phyloP scores from a whole-genome alignment of 2,113 vertebrate genomes.

The Nothoprocta perdicaria region DNA sequence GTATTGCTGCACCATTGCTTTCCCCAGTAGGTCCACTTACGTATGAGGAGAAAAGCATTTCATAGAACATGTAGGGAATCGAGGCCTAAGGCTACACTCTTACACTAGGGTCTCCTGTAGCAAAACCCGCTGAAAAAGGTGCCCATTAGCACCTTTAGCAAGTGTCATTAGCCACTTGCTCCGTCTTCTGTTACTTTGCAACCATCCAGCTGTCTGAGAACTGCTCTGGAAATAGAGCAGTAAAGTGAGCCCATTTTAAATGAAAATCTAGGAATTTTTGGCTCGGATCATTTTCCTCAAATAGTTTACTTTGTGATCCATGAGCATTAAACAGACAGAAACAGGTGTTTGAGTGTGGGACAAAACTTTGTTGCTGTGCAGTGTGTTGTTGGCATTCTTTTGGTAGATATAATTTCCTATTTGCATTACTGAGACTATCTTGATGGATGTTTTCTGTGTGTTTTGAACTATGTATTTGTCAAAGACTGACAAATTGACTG shows the following conservation, averaged over 20 bases:
- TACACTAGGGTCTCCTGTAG: too few relatives aligned
- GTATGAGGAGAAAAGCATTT: neutral
- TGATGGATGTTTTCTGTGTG: neutral
- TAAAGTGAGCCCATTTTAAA: neutral
- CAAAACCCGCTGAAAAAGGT: neutral
- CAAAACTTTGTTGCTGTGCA: neutral
- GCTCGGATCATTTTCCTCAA: neutral
- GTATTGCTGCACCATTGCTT: neutral
- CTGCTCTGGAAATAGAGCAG: neutral
- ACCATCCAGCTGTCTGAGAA: neutral
- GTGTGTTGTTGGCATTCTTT: neutral
- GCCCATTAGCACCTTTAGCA: too few relatives aligned
- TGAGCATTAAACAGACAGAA: neutral
- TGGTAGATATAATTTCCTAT: neutral
- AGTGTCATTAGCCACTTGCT: neutral
- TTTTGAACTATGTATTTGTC: neutral
- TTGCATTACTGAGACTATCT: neutral
- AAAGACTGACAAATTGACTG: neutral
- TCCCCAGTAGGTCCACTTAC: neutral
- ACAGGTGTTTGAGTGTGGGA: neutral
- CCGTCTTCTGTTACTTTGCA: neutral
- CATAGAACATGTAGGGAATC: neutral
- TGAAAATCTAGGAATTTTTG: neutral
- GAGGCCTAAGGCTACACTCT: rapidly evolving
- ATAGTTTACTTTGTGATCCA: too few relatives aligned